Percentiles rank a stretch among this genome's conserved stretches.
Evolutionary conservation across 2,888 invertebrate species (phyloP).

Genomic region (Netelia virgata): DNA sequence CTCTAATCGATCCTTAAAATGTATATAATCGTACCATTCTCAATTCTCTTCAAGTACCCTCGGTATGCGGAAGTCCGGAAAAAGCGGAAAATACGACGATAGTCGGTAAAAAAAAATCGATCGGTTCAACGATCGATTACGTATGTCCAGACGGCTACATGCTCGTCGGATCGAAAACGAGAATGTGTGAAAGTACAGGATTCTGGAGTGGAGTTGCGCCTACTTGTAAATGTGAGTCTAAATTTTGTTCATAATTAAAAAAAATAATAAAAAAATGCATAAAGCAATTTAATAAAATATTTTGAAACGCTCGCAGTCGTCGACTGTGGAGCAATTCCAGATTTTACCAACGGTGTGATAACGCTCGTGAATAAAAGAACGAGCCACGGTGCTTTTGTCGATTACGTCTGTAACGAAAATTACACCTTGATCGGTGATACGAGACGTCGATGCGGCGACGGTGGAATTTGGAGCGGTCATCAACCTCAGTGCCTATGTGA

Average conservation of each 20-base stretch:
- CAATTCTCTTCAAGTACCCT: slow-evolving; percentile 88
- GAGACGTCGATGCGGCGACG: slow-evolving; percentile 90
- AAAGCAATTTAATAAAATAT: neutral
- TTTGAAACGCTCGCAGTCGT: slow-evolving; percentile 87
- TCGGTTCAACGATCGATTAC: slow-evolving; percentile 91
- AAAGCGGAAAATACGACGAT: slow-evolving; percentile 94
- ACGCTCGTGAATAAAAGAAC: slow-evolving; percentile 89
- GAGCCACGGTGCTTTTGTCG: slow-evolving; percentile 91
- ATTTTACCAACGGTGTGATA: slow-evolving; percentile 91
- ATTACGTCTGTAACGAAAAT: slow-evolving; percentile 93
- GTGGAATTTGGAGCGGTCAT: slow-evolving; percentile 92
- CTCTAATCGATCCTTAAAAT: neutral
- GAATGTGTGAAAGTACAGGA: slow-evolving; percentile 91
- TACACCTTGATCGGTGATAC: slow-evolving; percentile 93
- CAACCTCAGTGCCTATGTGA: slow-evolving; percentile 92
- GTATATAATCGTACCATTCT: neutral
- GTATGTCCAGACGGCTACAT: slow-evolving; percentile 93
- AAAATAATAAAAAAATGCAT: neutral
- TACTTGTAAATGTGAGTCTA: slow-evolving; percentile 91
- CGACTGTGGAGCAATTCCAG: slow-evolving; percentile 90
- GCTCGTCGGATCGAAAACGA: slow-evolving; percentile 89
- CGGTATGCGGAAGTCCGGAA: slow-evolving; percentile 95
- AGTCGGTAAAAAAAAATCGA: slow-evolving; percentile 88
- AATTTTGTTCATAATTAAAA: neutral
- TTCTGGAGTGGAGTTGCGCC: slow-evolving; percentile 94